Conservation (phyloP, 2,113 vertebrate species). For the Microcebus murinus region DNA sequence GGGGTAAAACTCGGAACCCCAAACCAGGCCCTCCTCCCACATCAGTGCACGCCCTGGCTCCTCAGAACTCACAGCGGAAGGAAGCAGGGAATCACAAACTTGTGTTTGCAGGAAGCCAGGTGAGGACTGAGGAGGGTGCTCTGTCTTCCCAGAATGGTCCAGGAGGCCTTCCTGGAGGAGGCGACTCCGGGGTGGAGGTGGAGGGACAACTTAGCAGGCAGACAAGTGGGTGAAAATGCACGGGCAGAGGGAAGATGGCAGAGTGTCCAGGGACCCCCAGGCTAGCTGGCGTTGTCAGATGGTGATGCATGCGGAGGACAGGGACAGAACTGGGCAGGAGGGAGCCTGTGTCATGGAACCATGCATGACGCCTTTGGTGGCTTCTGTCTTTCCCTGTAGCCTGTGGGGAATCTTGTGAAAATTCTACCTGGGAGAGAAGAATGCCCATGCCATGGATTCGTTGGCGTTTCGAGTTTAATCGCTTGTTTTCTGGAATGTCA, state of each 20-base stretch:
- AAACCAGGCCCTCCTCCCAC: not conserved
- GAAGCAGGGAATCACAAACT: not conserved
- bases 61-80: not conserved
- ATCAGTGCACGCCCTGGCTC: not conserved
- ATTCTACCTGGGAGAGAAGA: not conserved
- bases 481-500: no score
- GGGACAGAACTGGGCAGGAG: not conserved
- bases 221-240: not conserved
- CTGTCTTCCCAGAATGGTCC: no score
- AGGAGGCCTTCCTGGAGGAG: not conserved
- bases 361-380: not conserved
- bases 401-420: not conserved
- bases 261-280: not conserved
- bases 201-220: not conserved
- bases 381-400: not conserved
- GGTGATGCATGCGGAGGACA: fast-evolving
- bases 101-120: not conserved
- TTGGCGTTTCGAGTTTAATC: no score
- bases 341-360: not conserved
- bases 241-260: not conserved
- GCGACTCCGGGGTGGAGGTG: not conserved
- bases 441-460: no score
- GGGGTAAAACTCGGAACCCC: not conserved
- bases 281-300: not conserved
- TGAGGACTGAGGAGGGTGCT: not conserved